Evolutionary conservation across 2,797 vertebrate species (phyloP).

Genomic region (Gymnoscopelus braueri): DNA sequence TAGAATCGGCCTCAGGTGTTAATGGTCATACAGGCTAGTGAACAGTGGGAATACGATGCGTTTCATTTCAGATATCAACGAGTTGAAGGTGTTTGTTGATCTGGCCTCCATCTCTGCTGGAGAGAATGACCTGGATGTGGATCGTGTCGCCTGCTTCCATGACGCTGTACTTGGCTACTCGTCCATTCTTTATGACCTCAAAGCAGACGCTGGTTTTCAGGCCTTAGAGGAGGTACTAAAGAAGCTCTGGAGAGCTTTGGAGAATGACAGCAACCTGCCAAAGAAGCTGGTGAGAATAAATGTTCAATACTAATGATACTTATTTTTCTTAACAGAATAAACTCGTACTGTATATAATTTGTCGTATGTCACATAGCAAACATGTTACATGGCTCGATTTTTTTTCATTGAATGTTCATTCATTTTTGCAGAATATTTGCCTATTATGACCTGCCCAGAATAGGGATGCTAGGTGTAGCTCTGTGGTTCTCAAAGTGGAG

Average conservation of each 20-base stretch:
- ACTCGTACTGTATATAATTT: too few relatives aligned
- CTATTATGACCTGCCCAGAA: too few relatives aligned
- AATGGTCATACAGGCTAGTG: not conserved
- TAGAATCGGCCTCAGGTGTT: too few relatives aligned
- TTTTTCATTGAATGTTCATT: too few relatives aligned
- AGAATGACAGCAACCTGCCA: conserved; percentile 88
- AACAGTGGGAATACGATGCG: not conserved
- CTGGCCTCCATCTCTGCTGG: conserved; percentile 98
- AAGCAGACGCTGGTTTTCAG: conserved; percentile 75
- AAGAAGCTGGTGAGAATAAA: conserved; percentile 86
- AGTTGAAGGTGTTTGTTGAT: conserved; percentile 97
- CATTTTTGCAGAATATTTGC: too few relatives aligned
- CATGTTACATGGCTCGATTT: too few relatives aligned
- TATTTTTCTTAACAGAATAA: too few relatives aligned
- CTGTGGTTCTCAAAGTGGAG: too few relatives aligned
- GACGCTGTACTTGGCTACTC: conserved; percentile 92
- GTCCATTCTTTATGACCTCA: conserved; percentile 89
- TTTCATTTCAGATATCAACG: conserved; percentile 85
- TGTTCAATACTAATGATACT: not conserved
- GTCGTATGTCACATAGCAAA: too few relatives aligned
- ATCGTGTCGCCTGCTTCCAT: conserved; percentile 94
- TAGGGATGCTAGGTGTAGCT: too few relatives aligned
- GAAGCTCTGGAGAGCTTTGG: conserved; percentile 93
- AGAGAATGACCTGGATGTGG: conserved; percentile 96
- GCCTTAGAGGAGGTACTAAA: conserved; percentile 80